Evolutionary conservation across 2,113 vertebrate species (phyloP), one percentile per base, ranked within the genome.

Genomic region (Etheostoma cragini): DNA sequence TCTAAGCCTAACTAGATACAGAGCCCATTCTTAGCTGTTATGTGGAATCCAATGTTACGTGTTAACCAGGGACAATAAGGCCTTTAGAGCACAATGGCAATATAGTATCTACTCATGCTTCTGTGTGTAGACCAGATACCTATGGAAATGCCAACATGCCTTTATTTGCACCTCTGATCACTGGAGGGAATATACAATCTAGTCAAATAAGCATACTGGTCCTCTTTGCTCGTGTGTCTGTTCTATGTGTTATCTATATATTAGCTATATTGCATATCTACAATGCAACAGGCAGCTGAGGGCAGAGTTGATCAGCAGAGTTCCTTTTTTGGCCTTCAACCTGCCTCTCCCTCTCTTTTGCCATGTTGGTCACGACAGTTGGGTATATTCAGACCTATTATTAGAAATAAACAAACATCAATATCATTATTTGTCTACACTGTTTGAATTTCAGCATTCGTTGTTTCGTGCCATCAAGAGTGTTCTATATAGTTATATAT

Each of bases 1-100:
- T 3, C 42, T 64, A n/a, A 64, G 13, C 62, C 62, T 64, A 42
- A 64, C 46, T 64, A 64, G 13, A 64, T 45, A 22, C 62, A 24
- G 3, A 16, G n/a, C 13, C 1, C 21, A 14, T 5, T n/a, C 35
- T 42, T 64, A 46, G 14, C 14, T 38, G 8, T 38, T 38, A 24
- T 24, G 6, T 16, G 21, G 21, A 65, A 47, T 47, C 5, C 6
- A 33, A 47, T 52, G 49, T 21, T 33, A 52, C 21, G 17, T 52
- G 47, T 52, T 7, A 52, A 52, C 47, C 15, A 13, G 33, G 30
- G n/a, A 26, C 3, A 47, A 30, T 52, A 12, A 62, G 15, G 30
- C 24, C 17, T 63, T 63, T 16, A 56, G 26, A 24, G 15, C 8
- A 50, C 57, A 22, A 6, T 13, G 3, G 60, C 7, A 52, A 26